Base-by-base conservation (phyloP, 2,797 vertebrate species). In the Hephaestus fuliginosus region DNA sequence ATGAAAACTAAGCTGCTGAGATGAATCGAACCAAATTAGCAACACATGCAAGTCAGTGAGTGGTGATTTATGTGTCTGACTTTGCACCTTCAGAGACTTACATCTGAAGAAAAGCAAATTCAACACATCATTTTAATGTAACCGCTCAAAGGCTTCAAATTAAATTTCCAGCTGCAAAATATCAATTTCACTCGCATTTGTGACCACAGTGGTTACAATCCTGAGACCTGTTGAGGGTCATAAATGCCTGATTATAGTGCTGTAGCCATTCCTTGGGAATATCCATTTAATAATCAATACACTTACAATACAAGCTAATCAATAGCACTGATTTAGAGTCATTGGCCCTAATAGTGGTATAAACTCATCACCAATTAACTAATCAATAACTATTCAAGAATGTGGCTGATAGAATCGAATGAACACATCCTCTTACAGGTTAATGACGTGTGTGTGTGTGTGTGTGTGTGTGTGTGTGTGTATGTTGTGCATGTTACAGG, bases 251-350 rank as follows among this genome's bases (percentile, higher is more conserved):
- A 82, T 87, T 68, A 80, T 22, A 60, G 55, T 51, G 20, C 83
- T 68, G 52, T 66, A 64, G 67, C 25, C 18, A 74, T 79, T 70
- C 15, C 63, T 43, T 65, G 44, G 57, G 60, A 84, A 74, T 51
- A 84, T 70, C 73, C 60, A 88, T 88, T 85, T 82, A 77, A 84
- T 63, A 84, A 86, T 89, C 86, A 66, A 83, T 91, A 78, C 33
- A 44, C n/a, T 22, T 10, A 25, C 25, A 25, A 25, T 25, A 25
- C 36, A 22, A 74, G 55, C 17, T 70, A 79, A 87, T 89, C 85
- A 53, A 88, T 91, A 63, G 63, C 52, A 86, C 75, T 63, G 85
- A 87, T 79, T 83, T 64, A 69, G 63, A 80, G 57, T 83, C 49
- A 73, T 55, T 80, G 44, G 49, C 51, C 78, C 66, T 78, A 76